These are phyloP conservation scores for Psephotus haematonotus DNA, from an alignment of 2,113 vertebrate genomes.

Conservation along the genomic window DNA sequence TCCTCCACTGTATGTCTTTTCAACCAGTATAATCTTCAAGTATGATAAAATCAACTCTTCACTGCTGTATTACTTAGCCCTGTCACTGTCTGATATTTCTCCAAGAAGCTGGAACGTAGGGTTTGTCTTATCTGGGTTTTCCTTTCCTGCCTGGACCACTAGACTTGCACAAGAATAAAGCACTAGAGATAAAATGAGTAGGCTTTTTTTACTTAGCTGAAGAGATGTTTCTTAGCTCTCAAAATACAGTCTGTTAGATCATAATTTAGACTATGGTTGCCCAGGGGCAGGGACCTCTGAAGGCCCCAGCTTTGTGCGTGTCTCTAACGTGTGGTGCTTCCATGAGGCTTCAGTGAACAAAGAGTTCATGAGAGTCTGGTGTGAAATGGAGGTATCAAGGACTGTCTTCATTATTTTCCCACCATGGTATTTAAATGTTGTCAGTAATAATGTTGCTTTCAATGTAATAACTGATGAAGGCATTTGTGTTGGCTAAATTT, in stretches of 20 bases:
- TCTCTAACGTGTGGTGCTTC: background rate
- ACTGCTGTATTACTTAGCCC: background rate
- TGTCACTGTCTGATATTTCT: background rate
- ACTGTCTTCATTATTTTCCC: background rate
- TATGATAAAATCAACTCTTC: background rate
- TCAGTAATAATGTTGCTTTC: background rate
- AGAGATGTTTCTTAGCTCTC: background rate
- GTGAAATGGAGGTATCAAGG: background rate
- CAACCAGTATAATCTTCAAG: background rate
- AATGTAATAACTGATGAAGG: background rate
- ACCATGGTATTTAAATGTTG: background rate
- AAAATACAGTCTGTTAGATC: background rate
- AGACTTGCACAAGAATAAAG: background rate
- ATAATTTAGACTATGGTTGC: background rate
- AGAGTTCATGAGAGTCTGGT: background rate
- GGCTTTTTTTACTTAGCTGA: background rate
- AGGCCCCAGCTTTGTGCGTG: background rate
- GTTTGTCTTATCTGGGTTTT: background rate
- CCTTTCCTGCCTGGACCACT: background rate
- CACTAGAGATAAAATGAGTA: background rate
- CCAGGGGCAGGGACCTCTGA: background rate
- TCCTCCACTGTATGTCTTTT: background rate
- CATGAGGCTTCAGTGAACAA: background rate
- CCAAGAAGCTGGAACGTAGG: background rate
- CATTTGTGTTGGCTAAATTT: constrained; percentile 21